Percentiles rank a stretch among this genome's conserved stretches.
phyloP scores from a whole-genome alignment of 2,113 vertebrate species.

The Pelecanoides urinatrix region DNA sequence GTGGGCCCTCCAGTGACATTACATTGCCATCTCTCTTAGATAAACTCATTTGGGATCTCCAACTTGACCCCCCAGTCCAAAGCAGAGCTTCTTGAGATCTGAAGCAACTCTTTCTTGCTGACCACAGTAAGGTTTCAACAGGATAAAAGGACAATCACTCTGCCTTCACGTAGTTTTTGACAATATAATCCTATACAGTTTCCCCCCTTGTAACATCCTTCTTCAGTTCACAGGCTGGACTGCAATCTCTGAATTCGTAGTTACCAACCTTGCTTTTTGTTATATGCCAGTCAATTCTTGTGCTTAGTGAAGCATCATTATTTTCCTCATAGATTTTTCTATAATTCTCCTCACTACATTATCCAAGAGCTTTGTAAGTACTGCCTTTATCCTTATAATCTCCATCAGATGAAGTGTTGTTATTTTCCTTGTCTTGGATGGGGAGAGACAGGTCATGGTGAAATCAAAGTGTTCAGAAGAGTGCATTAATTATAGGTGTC shows the following conservation, averaged over 20 bases:
- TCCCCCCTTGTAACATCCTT: neutral
- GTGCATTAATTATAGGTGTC: slow-evolving; percentile 7
- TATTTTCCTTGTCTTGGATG: neutral
- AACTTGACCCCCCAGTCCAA: neutral
- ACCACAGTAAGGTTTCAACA: neutral
- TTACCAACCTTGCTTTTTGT: neutral
- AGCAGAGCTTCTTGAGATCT: neutral
- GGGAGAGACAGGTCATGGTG: neutral
- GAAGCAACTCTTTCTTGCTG: neutral
- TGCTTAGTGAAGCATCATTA: neutral
- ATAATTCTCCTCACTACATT: neutral
- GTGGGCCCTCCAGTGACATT: neutral
- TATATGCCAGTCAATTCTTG: neutral
- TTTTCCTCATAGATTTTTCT: slow-evolving; percentile 12
- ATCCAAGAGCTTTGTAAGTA: neutral
- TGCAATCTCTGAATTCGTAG: neutral
- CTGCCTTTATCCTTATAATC: slow-evolving; percentile 5
- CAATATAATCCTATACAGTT: neutral
- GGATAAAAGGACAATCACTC: neutral
- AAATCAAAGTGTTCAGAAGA: slow-evolving; percentile 25
- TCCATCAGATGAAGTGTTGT: neutral
- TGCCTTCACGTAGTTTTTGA: neutral
- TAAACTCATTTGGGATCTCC: neutral
- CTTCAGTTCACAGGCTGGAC: neutral
- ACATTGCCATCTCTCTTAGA: neutral